Evolutionary conservation across 1,140 invertebrate species (phyloP), one percentile per base, ranked within the genome.

Genomic region (Diabrotica undecimpunctata): DNA sequence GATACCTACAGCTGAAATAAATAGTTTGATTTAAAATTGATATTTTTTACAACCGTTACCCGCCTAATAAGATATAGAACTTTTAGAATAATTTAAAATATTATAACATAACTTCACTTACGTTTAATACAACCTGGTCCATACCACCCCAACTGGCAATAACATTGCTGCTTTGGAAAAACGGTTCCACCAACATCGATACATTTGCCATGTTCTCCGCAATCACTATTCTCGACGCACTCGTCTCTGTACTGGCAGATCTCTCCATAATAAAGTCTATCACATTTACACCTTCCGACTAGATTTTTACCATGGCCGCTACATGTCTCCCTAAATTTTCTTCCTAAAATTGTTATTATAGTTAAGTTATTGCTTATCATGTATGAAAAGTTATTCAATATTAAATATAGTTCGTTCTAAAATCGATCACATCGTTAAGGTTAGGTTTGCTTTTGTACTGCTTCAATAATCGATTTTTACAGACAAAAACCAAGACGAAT

Each of bases 141-240:
- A 75, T 90, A 94, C 87, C 91, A 95, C 11, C 94, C 94, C 14
- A 86, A 82, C 66, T 92, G 87, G 76, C 95, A 98, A 78, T 93
- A 97, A 78, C 95, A 98, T 71, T 93, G 90, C 69, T 87, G 88
- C 36, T 85, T 87, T 0, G 95, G 94, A 25, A 90, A 83, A 7
- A 89, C 89, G 0, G 91, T 94, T 0, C 92, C 86, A 41, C 88
- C 84, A 10, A 91, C 81, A 76, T 94, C 87, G 10, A 94, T 82
- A 76, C 95, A 97, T 67, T 88, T 86, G 46, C 95, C 95, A 66
- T 90, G 87, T 62, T 87, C 85, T 9, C 91, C 91, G 75, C 95
- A 97, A 74, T 97, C 94, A 2, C 79, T 82, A 76, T 95, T 87
- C 52, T 88, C 87, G 9, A 84, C 77, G 77, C 95, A 97, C 76